phyloP scores from a whole-genome alignment of 2,797 vertebrate genomes.

The Rhynchotus rufescens region DNA sequence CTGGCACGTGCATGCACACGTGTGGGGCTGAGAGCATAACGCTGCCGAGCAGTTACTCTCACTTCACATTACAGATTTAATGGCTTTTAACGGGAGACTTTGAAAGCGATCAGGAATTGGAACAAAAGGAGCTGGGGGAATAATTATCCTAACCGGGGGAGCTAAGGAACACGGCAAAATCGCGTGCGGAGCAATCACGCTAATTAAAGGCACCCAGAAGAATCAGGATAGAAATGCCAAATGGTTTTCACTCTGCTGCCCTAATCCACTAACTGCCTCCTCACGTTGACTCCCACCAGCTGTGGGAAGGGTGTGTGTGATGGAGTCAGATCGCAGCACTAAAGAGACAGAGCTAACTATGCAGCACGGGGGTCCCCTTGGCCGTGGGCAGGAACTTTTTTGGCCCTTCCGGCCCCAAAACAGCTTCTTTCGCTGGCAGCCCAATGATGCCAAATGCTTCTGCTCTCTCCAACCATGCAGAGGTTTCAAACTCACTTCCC shows the following conservation, averaged over 20 bases:
- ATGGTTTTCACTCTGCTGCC: constrained; percentile 69
- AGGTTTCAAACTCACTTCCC: not conserved
- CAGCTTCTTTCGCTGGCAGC: not conserved
- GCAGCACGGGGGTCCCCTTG: not conserved
- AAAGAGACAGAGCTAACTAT: constrained; percentile 31
- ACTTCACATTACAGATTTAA: constrained; percentile 57
- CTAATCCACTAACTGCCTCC: constrained; percentile 60
- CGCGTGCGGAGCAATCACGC: constrained; percentile 52
- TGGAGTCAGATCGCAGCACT: not conserved
- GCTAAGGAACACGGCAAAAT: constrained; percentile 42
- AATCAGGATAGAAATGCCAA: constrained; percentile 70
- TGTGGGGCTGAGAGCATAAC: not conserved
- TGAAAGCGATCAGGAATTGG: constrained; percentile 72
- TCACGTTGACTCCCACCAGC: constrained; percentile 57
- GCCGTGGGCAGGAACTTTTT: not conserved
- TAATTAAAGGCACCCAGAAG: constrained; percentile 79
- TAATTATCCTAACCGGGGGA: constrained; percentile 68
- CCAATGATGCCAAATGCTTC: not conserved
- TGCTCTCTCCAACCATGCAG: not conserved
- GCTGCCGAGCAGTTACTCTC: constrained; percentile 11
- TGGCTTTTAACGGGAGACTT: constrained; percentile 72
- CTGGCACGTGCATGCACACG: not conserved
- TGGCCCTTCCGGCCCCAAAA: not conserved
- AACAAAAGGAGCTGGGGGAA: constrained; percentile 68
- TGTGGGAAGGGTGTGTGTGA: constrained; percentile 2